Evolutionary conservation across 2,888 invertebrate species (phyloP), one percentile per base, ranked within the genome.

Genomic region (Eupithecia subfuscata): DNA sequence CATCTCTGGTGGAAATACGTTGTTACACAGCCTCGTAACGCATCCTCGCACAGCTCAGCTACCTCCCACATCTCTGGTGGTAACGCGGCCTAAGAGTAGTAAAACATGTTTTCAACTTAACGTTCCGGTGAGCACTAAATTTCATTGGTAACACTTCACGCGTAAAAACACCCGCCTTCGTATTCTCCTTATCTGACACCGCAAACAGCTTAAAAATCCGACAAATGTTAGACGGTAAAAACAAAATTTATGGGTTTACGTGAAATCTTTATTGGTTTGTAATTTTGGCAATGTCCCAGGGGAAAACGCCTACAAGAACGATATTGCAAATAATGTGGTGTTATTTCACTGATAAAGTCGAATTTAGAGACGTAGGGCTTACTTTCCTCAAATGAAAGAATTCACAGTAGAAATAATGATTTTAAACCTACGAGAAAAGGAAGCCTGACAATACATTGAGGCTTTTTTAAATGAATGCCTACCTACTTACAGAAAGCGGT

Each of bases 251-350:
- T 75, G 74, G 75, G 72, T 63, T 71, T 73, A 37, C 74, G 69
- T 67, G 72, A 76, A 74, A 78, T 72, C 71, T 76, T 79, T 76
- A 79, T 78, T 76, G 76, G 73, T 74, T 76, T 71, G 77, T 79
- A 77, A 79, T 77, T 77, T 75, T 77, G 77, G 75, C 79, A 75
- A 71, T 25, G 68, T 40, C 64, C 77, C 79, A 76, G 68, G 43
- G 71, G 60, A 60, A 70, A 70, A 48, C 37, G 63, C 70, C 69
- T 69, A 63, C 64, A 64, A 64, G 64, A 25, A 34, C 48, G 60
- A 68, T 70, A 70, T 56, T 12, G 43, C 12, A 70, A 68, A 74
- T 56, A 72, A 56, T 45, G 45, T 68, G 40, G 37, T 25, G 48
- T 37, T 56, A 25, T 16, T 25, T 9, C 45, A 48, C 25, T 67